A percentile compares a stretch with the other conserved stretches of the same genome.
Conservation (phyloP, 2,888 invertebrate genomes). For the Eupelmus urozonus region DNA sequence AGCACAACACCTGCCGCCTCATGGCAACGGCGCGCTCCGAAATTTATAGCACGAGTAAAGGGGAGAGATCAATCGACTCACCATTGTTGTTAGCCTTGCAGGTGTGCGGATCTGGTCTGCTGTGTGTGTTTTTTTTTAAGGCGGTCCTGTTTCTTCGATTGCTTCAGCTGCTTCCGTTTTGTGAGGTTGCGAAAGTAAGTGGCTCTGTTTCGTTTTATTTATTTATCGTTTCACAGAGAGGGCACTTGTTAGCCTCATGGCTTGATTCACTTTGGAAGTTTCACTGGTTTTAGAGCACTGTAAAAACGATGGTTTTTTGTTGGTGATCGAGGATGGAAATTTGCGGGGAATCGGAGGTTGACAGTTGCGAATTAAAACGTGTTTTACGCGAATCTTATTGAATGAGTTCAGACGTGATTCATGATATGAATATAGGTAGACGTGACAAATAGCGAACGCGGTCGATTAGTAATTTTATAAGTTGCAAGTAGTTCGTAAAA, state of each 20-base stretch:
- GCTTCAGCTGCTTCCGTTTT: too few species aligned
- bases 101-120: neutral
- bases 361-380: too few species aligned
- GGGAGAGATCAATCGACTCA: slow-evolving; percentile 24
- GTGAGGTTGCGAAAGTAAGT: neutral
- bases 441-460: too few species aligned
- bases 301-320: too few species aligned
- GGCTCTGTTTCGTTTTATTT: neutral
- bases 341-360: too few species aligned
- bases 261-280: neutral
- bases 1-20: slow-evolving; percentile 1
- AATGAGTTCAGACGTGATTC: too few species aligned
- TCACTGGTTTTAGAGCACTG: too few species aligned
- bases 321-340: too few species aligned
- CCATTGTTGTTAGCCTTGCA: slow-evolving; percentile 40
- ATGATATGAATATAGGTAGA: too few species aligned
- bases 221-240: neutral
- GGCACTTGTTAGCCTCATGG: slow-evolving; percentile 11
- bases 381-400: too few species aligned
- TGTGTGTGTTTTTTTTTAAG: neutral
- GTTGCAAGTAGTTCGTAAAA: too few species aligned
- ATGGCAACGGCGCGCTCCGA: slow-evolving; percentile 21
- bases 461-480: too few species aligned
- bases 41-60: slow-evolving; percentile 22
- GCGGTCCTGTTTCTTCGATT: neutral